Evolutionary conservation across 1,140 invertebrate species (phyloP).

Genomic region (Gryon sp.): DNA sequence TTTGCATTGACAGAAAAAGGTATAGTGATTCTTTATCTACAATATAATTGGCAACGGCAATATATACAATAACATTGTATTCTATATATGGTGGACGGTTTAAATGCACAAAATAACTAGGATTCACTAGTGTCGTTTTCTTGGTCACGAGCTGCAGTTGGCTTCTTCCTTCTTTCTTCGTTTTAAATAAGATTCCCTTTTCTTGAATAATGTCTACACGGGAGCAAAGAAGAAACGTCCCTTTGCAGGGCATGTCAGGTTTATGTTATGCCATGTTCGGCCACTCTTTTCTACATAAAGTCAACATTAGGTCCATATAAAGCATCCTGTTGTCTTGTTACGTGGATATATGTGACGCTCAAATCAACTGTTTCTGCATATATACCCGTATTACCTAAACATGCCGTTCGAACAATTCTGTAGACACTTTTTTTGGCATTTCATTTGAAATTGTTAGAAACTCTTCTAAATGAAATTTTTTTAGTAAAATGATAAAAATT

Average conservation of each 20-base stretch:
- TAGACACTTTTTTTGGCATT: conserved; percentile 40
- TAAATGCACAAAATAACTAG: conserved; percentile 39
- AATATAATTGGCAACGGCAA: conserved; percentile 28
- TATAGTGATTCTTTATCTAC: not conserved
- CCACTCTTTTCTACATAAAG: conserved; percentile 48
- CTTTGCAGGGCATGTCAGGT: conserved; percentile 14
- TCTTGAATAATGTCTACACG: conserved; percentile 44
- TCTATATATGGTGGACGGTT: conserved; percentile 28
- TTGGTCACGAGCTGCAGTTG: conserved; percentile 5
- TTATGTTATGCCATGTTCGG: conserved; percentile 40
- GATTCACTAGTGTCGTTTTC: conserved; percentile 42
- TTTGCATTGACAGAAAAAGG: not conserved
- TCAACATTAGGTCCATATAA: conserved; percentile 68
- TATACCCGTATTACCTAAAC: conserved; percentile 72
- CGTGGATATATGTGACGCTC: conserved; percentile 67
- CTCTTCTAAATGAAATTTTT: no score
- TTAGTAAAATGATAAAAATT: no score
- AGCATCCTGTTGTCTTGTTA: conserved; percentile 74
- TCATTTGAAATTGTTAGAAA: no score
- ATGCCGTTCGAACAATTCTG: conserved; percentile 65
- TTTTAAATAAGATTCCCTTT: conserved; percentile 47
- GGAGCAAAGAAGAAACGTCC: conserved; percentile 19
- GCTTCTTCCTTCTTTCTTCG: conserved; percentile 12
- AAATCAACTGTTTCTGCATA: conserved; percentile 45
- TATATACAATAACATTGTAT: conserved; percentile 29